phyloP scores from a whole-genome alignment of 2,797 vertebrate genomes.

The Crocodylus rhombifer region DNA sequence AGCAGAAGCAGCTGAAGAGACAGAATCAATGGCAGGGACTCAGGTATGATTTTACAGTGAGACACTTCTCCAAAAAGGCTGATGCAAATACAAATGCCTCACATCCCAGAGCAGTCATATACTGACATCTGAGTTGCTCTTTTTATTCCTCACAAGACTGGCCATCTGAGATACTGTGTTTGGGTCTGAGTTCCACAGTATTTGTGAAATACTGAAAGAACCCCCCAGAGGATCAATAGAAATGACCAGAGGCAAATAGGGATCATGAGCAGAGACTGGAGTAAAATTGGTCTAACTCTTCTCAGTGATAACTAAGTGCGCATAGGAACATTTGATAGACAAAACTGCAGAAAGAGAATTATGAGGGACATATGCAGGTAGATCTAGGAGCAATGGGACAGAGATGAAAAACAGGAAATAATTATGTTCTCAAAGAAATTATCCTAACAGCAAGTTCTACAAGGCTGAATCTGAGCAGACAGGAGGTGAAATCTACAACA shows the following conservation, averaged over 20 bases:
- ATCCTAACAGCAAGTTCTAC: not conserved
- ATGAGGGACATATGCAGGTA: fast-evolving
- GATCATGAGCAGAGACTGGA: conserved; percentile 8
- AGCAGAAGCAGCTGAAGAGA: conserved; percentile 12
- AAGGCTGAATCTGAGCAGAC: not conserved
- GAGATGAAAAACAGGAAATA: conserved; percentile 13
- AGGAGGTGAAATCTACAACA: not conserved
- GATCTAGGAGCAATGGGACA: conserved; percentile 7
- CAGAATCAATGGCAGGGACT: not conserved
- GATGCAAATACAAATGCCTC: not conserved
- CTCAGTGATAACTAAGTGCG: conserved; percentile 3
- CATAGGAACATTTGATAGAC: not conserved
- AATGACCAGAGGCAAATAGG: not conserved
- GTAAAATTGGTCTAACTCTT: not conserved
- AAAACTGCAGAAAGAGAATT: not conserved
- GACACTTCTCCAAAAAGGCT: not conserved
- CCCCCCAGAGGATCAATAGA: not conserved
- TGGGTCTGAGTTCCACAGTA: not conserved
- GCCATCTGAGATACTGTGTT: conserved; percentile 3
- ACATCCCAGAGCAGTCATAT: not conserved
- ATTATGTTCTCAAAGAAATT: conserved; percentile 28
- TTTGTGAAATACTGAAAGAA: not conserved
- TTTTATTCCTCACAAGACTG: not conserved
- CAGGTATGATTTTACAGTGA: not conserved
- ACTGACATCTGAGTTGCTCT: not conserved